Percentiles rank a stretch among this genome's conserved stretches.
Evolutionary conservation across 2,888 invertebrate species (phyloP).

Genomic region (Polyommatus icarus): DNA sequence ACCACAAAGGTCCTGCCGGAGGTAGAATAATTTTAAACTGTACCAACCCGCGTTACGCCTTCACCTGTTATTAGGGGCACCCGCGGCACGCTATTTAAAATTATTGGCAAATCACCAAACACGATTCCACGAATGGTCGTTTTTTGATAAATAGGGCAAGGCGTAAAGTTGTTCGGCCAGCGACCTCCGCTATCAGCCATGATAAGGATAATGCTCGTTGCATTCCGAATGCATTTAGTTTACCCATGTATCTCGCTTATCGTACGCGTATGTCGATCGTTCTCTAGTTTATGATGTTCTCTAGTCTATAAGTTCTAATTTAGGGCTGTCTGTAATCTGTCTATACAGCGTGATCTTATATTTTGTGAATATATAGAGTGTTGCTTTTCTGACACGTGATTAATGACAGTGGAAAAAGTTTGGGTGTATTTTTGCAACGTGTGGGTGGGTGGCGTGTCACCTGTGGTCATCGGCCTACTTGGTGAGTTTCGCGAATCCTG

Average conservation of each 20-base stretch:
- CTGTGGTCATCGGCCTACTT: slow-evolving; percentile 75
- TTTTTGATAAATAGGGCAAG: slow-evolving; percentile 54
- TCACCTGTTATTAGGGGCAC: slow-evolving; percentile 12
- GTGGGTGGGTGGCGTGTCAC: slow-evolving; percentile 54
- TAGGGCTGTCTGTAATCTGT: background rate
- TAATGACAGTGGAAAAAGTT: slow-evolving; percentile 44
- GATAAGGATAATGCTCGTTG: slow-evolving; percentile 58
- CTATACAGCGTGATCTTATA: background rate
- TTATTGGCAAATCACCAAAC: slow-evolving; percentile 26
- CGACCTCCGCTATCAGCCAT: slow-evolving; percentile 62
- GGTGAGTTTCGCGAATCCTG: slow-evolving; percentile 78
- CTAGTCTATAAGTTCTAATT: background rate
- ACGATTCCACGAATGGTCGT: slow-evolving; percentile 6
- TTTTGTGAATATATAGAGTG: background rate
- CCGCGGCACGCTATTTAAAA: slow-evolving; percentile 18
- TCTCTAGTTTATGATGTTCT: background rate
- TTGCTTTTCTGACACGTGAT: background rate
- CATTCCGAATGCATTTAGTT: slow-evolving; percentile 63
- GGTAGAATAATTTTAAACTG: background rate
- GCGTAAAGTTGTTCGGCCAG: slow-evolving; percentile 55
- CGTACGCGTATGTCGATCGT: slow-evolving; percentile 29
- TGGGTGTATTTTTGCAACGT: slow-evolving; percentile 51
- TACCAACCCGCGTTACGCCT: background rate
- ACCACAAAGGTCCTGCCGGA: background rate
- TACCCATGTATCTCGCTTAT: slow-evolving; percentile 57